A percentile compares a stretch with the other conserved stretches of the same genome.
These are phyloP conservation scores for Leptinotarsa defecta DNA, from an alignment of 1,140 invertebrate species.

Conservation along the genomic window DNA sequence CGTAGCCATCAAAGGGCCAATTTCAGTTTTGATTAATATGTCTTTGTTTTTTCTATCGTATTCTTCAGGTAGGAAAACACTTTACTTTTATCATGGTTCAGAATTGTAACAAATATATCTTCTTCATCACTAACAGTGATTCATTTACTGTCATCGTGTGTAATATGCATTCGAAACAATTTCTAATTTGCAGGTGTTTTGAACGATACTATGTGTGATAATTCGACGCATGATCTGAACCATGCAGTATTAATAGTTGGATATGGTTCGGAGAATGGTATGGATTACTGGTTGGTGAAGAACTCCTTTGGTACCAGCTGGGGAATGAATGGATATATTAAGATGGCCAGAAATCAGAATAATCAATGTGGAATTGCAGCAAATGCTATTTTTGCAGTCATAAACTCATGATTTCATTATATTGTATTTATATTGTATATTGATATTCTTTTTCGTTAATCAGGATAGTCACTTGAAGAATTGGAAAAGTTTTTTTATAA, in stretches of 20 bases:
- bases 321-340: conserved; percentile 76
- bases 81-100: background rate
- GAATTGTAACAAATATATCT: background rate
- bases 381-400: conserved; percentile 57
- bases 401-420: background rate
- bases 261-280: conserved; percentile 38
- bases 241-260: conserved; percentile 45
- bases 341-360: conserved; percentile 83
- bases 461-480: too few relatives aligned
- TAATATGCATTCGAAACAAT: background rate
- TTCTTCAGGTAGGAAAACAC: too few relatives aligned
- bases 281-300: conserved; percentile 45
- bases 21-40: conserved; percentile 88
- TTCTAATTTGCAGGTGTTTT: conserved; percentile 61
- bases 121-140: too few relatives aligned
- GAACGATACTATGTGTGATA: conserved; percentile 45
- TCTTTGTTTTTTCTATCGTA: background rate
- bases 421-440: too few relatives aligned
- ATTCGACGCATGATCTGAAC: conserved; percentile 31
- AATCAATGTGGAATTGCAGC: conserved; percentile 92
- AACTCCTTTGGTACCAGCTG: conserved; percentile 45
- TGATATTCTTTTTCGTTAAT: too few relatives aligned
- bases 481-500: too few relatives aligned
- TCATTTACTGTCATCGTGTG: background rate
- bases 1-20: conserved; percentile 85